phyloP scores from a whole-genome alignment of 2,797 vertebrate species.

The Danionella dracula region DNA sequence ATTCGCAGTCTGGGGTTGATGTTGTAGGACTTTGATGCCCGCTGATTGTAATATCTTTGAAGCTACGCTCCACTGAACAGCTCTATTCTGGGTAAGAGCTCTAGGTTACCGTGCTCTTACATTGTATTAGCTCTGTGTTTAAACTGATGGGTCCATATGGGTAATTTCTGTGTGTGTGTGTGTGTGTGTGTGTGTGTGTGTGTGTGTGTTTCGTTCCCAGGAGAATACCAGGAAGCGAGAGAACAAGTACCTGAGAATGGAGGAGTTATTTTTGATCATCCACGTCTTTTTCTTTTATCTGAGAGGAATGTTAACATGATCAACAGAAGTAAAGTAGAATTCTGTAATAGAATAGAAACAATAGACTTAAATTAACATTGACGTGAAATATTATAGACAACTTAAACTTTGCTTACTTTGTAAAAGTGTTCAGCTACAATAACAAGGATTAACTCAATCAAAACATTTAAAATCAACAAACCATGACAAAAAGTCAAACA shows the following conservation, averaged over 20 bases:
- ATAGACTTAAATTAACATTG: too few species aligned
- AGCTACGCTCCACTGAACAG: constrained; percentile 18
- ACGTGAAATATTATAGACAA: too few species aligned
- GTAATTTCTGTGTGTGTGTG: constrained; percentile 1
- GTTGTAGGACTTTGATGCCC: constrained; percentile 18
- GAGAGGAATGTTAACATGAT: too few species aligned
- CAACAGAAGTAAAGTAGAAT: too few species aligned
- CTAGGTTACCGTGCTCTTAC: constrained; percentile 1
- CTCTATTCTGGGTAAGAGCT: neutral
- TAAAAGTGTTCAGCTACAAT: too few species aligned
- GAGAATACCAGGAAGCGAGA: neutral
- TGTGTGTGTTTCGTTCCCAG: neutral
- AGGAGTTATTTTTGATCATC: constrained; percentile 5
- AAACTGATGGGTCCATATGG: constrained; percentile 26
- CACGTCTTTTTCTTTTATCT: neutral
- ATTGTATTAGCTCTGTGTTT: constrained; percentile 12
- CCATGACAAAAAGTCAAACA: too few species aligned
- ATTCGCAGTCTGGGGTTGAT: constrained; percentile 1
- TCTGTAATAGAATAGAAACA: too few species aligned
- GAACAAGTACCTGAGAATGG: neutral
- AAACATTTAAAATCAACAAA: too few species aligned
- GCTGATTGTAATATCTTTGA: constrained; percentile 24
- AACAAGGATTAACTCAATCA: too few species aligned
- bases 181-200: neutral
- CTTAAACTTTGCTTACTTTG: too few species aligned